Percentiles rank a stretch among this genome's conserved stretches.
Evolutionary conservation across 2,113 vertebrate species (phyloP).

Genomic region (Hemicordylus capensis): DNA sequence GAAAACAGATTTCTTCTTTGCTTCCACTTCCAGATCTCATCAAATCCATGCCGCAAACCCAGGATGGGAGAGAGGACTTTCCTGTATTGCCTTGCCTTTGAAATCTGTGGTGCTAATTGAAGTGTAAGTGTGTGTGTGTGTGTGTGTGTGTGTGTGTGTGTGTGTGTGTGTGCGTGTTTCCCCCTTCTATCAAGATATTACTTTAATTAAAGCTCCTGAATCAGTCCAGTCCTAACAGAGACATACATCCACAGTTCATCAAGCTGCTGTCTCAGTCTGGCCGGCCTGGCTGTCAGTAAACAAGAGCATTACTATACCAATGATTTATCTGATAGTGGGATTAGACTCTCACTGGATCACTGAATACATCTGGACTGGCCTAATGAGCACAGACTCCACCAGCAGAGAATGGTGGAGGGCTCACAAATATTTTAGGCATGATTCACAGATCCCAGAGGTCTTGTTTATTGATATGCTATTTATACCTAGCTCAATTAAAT

Average conservation of each 20-base stretch:
- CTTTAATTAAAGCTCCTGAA: neutral
- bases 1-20: neutral
- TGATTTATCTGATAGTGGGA: slow-evolving; percentile 53
- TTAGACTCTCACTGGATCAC: slow-evolving; percentile 24
- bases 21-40: neutral
- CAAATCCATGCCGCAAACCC: neutral
- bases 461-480: slow-evolving; percentile 72
- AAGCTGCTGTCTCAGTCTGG: neutral
- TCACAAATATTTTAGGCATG: slow-evolving; percentile 65
- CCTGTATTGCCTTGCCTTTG: neutral
- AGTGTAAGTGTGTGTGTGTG: neutral
- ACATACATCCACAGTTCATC: neutral
- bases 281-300: neutral
- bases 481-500: slow-evolving; percentile 68
- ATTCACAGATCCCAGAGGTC: slow-evolving; percentile 65
- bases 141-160: too few relatives aligned
- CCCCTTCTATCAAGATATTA: neutral
- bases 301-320: neutral
- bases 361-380: slow-evolving; percentile 62
- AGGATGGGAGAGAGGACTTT: neutral
- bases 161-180: fast-evolving
- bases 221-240: neutral
- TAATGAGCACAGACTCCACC: slow-evolving; percentile 67
- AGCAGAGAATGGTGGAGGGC: slow-evolving; percentile 55
- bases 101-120: slow-evolving; percentile 7